These are phyloP conservation scores for Helogale parvula DNA, from an alignment of 2,113 vertebrate species.

Conservation along the genomic window DNA sequence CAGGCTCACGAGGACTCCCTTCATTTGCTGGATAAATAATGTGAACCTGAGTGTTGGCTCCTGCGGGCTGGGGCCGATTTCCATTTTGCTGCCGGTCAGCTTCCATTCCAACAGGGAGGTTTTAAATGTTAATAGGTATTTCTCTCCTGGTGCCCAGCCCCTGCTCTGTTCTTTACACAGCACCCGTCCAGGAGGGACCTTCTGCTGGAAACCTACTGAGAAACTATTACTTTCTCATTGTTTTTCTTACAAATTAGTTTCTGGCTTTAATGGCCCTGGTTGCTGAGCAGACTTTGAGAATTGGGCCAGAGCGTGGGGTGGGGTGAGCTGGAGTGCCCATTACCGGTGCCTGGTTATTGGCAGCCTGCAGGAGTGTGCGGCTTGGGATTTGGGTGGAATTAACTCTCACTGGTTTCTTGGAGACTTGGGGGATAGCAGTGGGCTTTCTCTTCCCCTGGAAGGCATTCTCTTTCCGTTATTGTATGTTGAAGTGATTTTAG, in stretches of 20 bases:
- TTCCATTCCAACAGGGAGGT: neutral
- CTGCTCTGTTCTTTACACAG: neutral
- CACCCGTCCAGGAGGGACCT: neutral
- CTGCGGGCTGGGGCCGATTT: neutral
- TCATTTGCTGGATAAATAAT: slow-evolving; percentile 47
- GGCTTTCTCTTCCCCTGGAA: neutral
- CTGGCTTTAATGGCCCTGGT: slow-evolving; percentile 66
- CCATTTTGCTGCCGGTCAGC: slow-evolving; percentile 32
- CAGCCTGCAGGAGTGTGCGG: neutral
- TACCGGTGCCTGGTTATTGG: neutral
- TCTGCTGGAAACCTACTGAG: slow-evolving; percentile 48
- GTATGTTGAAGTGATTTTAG: neutral
- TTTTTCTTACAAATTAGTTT: slow-evolving; percentile 76
- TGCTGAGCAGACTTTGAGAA: slow-evolving; percentile 60
- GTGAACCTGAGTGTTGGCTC: neutral
- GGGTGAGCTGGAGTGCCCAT: neutral
- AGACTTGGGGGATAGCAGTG: neutral
- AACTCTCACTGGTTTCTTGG: slow-evolving; percentile 18
- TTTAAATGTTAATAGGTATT: slow-evolving; percentile 40
- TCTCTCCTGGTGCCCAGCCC: slow-evolving; percentile 28
- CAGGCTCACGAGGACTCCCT: neutral
- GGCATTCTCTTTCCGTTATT: slow-evolving; percentile 24
- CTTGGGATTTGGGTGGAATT: slow-evolving; percentile 42
- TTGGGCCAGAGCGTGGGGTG: neutral
- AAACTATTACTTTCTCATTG: slow-evolving; percentile 66